Conservation (phyloP, 1,140 invertebrate genomes). For the Zaprionus kolodkinae region DNA sequence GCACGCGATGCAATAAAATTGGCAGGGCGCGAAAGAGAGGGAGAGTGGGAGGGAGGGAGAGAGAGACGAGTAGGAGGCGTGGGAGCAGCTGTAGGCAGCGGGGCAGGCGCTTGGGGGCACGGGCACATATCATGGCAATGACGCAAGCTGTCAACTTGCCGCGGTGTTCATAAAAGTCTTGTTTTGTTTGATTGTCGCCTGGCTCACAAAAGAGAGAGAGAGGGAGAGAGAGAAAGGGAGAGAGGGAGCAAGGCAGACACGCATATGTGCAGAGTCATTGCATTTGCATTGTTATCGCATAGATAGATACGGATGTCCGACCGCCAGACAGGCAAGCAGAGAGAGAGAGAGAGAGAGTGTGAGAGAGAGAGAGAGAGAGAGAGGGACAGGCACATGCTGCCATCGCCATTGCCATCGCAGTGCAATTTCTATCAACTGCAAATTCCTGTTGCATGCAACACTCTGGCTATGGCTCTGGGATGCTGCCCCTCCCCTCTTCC, state of each 20-base stretch:
- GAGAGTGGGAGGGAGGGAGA: background rate
- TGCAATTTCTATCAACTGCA: conserved; percentile 73
- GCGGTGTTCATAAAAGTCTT: conserved; percentile 82
- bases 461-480: conserved; percentile 17
- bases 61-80: background rate
- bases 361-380: no score
- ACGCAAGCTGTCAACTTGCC: conserved; percentile 82
- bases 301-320: conserved; percentile 72
- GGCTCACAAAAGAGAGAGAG: conserved; percentile 10
- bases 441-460: conserved; percentile 58
- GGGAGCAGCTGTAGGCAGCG: background rate
- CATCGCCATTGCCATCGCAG: conserved; percentile 15
- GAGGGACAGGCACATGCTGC: conserved; percentile 13
- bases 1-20: conserved; percentile 78
- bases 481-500: conserved; percentile 3
- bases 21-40: conserved; percentile 16
- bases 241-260: background rate
- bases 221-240: background rate
- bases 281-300: conserved; percentile 80
- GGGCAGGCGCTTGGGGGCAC: background rate
- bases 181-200: conserved; percentile 75
- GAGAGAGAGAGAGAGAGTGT: no score
- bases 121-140: conserved; percentile 75
- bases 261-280: conserved; percentile 52
- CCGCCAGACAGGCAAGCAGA: conserved; percentile 37